Base-by-base conservation (phyloP, 2,888 invertebrate species). In the Caenorhabditis uteleia region DNA sequence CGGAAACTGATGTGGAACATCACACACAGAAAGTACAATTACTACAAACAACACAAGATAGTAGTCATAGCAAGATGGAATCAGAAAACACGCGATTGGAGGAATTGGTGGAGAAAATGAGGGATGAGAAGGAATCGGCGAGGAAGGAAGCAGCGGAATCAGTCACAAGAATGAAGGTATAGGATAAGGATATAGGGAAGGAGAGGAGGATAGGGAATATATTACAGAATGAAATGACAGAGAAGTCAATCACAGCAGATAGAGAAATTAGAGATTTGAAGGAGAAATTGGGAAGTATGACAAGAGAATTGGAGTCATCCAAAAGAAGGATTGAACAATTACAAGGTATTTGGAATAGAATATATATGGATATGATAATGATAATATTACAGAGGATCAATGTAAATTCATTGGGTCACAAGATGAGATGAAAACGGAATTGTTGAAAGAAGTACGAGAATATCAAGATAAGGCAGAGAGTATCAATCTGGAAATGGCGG, bases 261-360 rank as follows among this genome's bases (percentile, higher is more conserved):
- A 36, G 69, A 5, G 27, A 50, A 20, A 59, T 40, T 36, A 48
- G 50, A 18, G 46, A 49, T 23, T 31, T 60, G 44, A 53, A 62
- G 31, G 56, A 65, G 25, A 66, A 64, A 38, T 42, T 54, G 0
- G 60, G 66, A 8, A 68, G 48, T 39, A 21, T 66, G 20, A 33
- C 51, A 10, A 46, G 48, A 39, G 70, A 73, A 44, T 47, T 65
- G 12, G 70, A 68, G 18, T 36, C 47, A 10, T 57, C 64, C 10
- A 64, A 53, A 43, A 42, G 38, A 39, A 49, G 57, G 18, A 54
- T 67, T 33, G 60, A 67, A 31, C 56, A 67, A 34, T 42, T 74
- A 14, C 67, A 68, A 53, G 67, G 70, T 70, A 39, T 31, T 14
- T 25, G 26, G 21, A 42, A 45, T 29, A 8, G 10, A 23, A 6